phyloP scores from a whole-genome alignment of 2,113 vertebrate genomes.

The Dinomys branickii region DNA sequence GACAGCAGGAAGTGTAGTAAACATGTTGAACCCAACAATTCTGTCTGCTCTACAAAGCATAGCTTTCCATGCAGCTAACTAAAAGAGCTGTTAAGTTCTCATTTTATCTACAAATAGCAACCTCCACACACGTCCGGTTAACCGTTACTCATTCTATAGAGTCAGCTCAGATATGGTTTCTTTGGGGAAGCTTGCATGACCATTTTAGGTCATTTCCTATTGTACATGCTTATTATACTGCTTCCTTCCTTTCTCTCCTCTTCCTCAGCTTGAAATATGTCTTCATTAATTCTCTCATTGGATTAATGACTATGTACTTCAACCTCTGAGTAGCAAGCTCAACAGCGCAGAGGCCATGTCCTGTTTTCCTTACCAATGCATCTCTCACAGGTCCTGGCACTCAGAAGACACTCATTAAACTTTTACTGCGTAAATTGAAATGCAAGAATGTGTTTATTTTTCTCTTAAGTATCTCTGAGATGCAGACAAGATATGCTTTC shows the following conservation, averaged over 20 bases:
- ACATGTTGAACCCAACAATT: not conserved
- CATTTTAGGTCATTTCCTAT: not conserved
- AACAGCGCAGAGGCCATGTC: not conserved
- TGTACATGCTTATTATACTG: not conserved
- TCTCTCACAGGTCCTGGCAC: not conserved
- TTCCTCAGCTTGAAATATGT: not conserved
- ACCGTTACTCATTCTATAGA: not conserved
- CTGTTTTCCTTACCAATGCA: not conserved
- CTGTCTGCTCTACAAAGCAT: not conserved
- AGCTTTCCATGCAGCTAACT: not conserved
- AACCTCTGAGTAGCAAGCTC: not conserved
- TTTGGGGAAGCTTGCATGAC: not conserved
- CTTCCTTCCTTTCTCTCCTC: not conserved
- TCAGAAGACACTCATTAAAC: not conserved
- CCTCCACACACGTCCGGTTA: not conserved
- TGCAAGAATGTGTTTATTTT: not conserved
- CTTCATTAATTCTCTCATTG: not conserved
- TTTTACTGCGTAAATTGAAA: not conserved
- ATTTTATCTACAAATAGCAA: not conserved
- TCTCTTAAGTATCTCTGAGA: constrained; percentile 26
- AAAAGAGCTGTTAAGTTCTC: not conserved
- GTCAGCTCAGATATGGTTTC: not conserved
- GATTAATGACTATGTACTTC: not conserved
- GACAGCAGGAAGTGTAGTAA: not conserved
- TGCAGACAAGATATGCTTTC: not conserved